These are phyloP conservation scores for Salvator merianae DNA, from an alignment of 2,113 vertebrate species.

Conservation along the genomic window DNA sequence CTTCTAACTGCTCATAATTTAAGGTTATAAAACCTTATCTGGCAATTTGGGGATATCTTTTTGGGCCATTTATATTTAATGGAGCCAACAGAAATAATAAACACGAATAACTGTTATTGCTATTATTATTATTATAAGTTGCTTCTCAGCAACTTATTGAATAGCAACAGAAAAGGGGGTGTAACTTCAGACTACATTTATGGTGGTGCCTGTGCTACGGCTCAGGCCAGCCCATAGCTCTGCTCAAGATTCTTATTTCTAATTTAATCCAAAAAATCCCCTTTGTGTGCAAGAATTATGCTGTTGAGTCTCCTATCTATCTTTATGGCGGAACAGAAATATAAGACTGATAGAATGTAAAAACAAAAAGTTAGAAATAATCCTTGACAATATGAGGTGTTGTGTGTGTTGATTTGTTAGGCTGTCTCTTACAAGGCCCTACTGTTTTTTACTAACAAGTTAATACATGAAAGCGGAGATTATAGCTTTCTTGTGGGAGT, in stretches of 20 bases:
- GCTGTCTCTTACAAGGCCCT: fast-evolving
- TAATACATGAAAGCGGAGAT: not conserved
- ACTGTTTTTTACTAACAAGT: not conserved
- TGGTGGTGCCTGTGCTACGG: too few relatives aligned
- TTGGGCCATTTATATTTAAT: not conserved
- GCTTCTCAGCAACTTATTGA: not conserved
- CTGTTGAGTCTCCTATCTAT: not conserved
- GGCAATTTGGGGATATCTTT: not conserved
- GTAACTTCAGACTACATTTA: not conserved
- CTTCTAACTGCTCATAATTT: not conserved
- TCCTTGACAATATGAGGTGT: fast-evolving
- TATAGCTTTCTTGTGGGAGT: fast-evolving
- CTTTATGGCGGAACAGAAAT: not conserved
- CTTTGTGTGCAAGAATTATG: not conserved
- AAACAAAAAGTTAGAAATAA: not conserved
- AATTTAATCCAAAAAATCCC: not conserved
- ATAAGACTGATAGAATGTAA: not conserved
- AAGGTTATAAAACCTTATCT: not conserved
- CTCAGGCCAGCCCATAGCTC: too few relatives aligned
- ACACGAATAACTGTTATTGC: too few relatives aligned
- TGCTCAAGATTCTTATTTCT: not conserved
- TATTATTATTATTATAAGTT: too few relatives aligned
- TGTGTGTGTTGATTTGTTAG: fast-evolving
- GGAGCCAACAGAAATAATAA: not conserved
- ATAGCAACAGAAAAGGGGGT: not conserved